Evolutionary conservation across 2,113 vertebrate species (phyloP).

Genomic region (Leiothrix lutea): DNA sequence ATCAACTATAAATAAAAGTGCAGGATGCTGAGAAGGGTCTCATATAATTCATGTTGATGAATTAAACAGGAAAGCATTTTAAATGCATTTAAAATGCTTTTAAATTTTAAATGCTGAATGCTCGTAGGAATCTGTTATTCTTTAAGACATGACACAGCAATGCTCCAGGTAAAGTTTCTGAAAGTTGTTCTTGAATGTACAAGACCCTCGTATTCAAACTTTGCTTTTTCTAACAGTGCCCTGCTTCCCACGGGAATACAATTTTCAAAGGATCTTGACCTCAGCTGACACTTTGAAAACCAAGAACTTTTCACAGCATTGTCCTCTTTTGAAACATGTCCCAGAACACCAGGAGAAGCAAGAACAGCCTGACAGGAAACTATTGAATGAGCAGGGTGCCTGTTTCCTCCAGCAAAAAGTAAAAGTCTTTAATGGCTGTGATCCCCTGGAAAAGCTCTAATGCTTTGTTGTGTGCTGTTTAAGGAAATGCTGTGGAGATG

Average conservation of each 20-base stretch:
- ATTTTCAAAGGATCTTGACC: slow-evolving; percentile 12
- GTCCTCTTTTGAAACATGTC: background rate
- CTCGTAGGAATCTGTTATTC: background rate
- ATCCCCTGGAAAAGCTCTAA: background rate
- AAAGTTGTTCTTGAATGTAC: background rate
- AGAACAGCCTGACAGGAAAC: slow-evolving; percentile 1
- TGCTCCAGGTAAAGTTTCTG: background rate
- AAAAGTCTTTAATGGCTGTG: background rate
- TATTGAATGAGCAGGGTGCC: background rate
- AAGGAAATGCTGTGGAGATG: background rate
- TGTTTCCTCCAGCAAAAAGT: slow-evolving; percentile 29
- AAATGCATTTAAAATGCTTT: background rate
- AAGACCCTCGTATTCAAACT: background rate
- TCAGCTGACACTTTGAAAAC: slow-evolving; percentile 13
- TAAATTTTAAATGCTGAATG: background rate
- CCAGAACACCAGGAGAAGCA: slow-evolving; percentile 21
- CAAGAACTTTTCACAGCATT: slow-evolving; percentile 37
- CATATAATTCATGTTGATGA: background rate
- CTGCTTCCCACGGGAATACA: slow-evolving; percentile 21
- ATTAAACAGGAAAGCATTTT: background rate
- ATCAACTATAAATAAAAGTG: slow-evolving; percentile 76
- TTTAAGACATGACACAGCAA: background rate
- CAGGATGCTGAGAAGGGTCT: background rate
- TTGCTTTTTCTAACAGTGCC: background rate
- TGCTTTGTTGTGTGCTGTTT: background rate